These are phyloP conservation scores for Blennius ocellaris DNA, from an alignment of 2,113 vertebrate species.

Conservation along the genomic window DNA sequence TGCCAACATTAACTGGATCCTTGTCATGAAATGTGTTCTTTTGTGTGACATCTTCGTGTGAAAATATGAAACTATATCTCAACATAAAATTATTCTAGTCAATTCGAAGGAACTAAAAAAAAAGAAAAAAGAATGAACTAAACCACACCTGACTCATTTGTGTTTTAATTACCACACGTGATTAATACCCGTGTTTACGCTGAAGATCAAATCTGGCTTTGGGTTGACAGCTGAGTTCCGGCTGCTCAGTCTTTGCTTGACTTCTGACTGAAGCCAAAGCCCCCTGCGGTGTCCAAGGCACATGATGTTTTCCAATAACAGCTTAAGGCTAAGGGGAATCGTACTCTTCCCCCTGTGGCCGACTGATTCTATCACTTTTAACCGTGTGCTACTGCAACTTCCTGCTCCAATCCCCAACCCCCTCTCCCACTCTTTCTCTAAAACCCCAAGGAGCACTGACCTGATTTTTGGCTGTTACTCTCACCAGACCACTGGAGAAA, in stretches of 20 bases:
- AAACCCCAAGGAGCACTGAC: slow-evolving; percentile 74
- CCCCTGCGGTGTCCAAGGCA: slow-evolving; percentile 56
- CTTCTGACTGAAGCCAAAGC: slow-evolving; percentile 58
- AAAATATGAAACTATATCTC: slow-evolving; percentile 6
- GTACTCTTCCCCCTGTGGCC: slow-evolving; percentile 62
- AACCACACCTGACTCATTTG: slow-evolving; percentile 1
- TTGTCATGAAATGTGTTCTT: slow-evolving; percentile 12
- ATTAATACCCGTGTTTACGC: slow-evolving; percentile 29
- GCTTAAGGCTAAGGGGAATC: slow-evolving; percentile 67
- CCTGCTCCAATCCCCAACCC: slow-evolving; percentile 30
- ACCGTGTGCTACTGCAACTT: slow-evolving; percentile 56
- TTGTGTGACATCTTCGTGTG: background rate
- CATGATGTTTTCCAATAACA: slow-evolving; percentile 77
- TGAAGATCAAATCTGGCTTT: slow-evolving; percentile 14
- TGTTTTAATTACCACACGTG: slow-evolving; percentile 37
- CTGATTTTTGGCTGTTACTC: slow-evolving; percentile 65
- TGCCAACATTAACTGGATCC: background rate
- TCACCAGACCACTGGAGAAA: slow-evolving; percentile 60
- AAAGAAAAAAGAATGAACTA: too few relatives aligned
- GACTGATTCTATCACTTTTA: slow-evolving; percentile 74
- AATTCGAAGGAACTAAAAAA: too few relatives aligned
- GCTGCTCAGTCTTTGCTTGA: slow-evolving; percentile 40
- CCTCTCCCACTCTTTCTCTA: slow-evolving; percentile 38
- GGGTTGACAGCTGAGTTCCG: slow-evolving; percentile 17
- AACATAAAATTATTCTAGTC: background rate